Conservation (phyloP, 2,113 vertebrate genomes). For the Azemiops feae region DNA sequence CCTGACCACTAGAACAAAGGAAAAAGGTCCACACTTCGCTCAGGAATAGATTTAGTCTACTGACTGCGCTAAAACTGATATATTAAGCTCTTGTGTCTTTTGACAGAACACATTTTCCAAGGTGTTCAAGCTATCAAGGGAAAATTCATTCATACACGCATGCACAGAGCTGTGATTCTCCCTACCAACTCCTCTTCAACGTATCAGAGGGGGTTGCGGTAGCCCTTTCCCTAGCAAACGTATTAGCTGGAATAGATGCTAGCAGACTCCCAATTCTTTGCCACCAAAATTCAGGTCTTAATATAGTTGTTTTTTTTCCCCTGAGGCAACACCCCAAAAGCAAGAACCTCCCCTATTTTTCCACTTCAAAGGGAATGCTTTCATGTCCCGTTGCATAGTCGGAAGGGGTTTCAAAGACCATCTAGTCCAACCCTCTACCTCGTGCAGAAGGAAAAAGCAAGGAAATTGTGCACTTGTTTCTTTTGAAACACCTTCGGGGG, state of each 20-base stretch:
- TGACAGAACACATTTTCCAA: rapidly evolving
- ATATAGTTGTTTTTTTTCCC: background rate
- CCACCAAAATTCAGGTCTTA: background rate
- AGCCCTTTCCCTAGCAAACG: background rate
- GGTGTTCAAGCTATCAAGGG: background rate
- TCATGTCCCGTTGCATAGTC: background rate
- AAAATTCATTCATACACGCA: background rate
- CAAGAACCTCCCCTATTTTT: background rate
- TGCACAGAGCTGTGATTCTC: background rate
- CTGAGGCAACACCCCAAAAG: background rate
- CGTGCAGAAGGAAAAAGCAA: background rate
- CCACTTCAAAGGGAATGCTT: background rate
- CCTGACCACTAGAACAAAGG: background rate
- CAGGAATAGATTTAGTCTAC: background rate
- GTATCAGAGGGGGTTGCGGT: background rate
- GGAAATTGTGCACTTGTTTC: background rate
- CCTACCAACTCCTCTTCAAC: background rate
- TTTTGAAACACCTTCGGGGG: background rate
- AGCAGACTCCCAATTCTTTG: background rate
- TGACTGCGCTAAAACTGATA: background rate
- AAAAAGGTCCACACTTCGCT: background rate
- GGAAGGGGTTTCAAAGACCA: background rate
- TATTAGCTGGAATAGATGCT: background rate
- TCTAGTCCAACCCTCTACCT: background rate
- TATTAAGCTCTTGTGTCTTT: background rate